Evolutionary conservation across 2,113 vertebrate genomes (phyloP).

Genomic region (Grus americana): DNA sequence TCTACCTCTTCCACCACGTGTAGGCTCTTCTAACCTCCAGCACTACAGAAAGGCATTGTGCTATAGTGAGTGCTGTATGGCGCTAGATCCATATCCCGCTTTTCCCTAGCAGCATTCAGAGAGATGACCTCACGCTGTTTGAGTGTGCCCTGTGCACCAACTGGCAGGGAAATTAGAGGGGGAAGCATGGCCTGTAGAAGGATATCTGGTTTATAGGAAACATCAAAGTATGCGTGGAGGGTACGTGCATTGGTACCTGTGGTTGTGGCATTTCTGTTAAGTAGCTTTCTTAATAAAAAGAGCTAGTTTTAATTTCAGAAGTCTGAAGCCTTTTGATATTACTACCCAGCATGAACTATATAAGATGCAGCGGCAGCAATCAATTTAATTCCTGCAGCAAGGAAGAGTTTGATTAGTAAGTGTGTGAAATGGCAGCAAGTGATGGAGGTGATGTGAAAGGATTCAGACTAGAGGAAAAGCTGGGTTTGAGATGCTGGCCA

Average conservation of each 20-base stretch:
- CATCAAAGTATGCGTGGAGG: not conserved
- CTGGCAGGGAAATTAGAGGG: not conserved
- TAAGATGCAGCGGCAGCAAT: not conserved
- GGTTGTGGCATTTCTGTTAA: not conserved
- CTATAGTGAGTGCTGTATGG: not conserved
- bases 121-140: not conserved
- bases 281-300: not conserved
- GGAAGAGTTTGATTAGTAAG: not conserved
- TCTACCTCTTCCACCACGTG: not conserved
- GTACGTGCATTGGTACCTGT: not conserved
- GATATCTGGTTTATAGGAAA: not conserved
- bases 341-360: not conserved
- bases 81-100: not conserved
- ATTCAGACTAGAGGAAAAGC: not conserved
- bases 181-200: not conserved
- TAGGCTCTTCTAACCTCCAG: not conserved
- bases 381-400: not conserved
- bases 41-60: not conserved
- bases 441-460: not conserved
- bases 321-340: not conserved
- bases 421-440: not conserved
- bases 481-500: not conserved
- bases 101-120: not conserved
- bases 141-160: not conserved
- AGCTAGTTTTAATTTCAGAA: not conserved